These are phyloP conservation scores for Anthoptus insignis DNA, from an alignment of 2,888 invertebrate species.

Conservation along the genomic window DNA sequence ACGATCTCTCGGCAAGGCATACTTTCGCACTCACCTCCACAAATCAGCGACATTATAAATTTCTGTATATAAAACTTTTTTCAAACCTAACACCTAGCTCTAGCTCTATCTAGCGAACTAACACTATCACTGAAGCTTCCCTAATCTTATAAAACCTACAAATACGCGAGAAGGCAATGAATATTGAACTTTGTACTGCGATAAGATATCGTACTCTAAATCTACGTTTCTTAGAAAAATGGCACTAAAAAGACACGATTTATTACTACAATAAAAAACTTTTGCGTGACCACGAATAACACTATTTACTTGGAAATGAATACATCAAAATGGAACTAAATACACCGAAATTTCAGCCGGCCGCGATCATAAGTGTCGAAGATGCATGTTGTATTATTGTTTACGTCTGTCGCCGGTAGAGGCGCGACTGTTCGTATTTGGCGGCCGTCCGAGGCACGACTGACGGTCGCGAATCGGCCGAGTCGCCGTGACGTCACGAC, in stretches of 20 bases:
- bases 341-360: slow-evolving; percentile 63
- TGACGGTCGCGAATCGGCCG: slow-evolving; percentile 47
- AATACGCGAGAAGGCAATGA: slow-evolving; percentile 82
- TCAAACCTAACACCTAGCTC: slow-evolving; percentile 52
- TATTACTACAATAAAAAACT: slow-evolving; percentile 34
- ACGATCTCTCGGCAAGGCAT: slow-evolving; percentile 51
- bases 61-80: slow-evolving; percentile 51
- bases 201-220: slow-evolving; percentile 71
- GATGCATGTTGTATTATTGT: slow-evolving; percentile 71
- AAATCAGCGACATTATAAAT: slow-evolving; percentile 77
- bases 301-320: slow-evolving; percentile 67
- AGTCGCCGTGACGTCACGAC: slow-evolving; percentile 50
- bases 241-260: slow-evolving; percentile 86
- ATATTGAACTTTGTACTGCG: slow-evolving; percentile 83
- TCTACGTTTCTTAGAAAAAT: slow-evolving; percentile 68
- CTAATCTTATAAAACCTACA: slow-evolving; percentile 61
- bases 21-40: slow-evolving; percentile 76
- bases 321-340: slow-evolving; percentile 79
- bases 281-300: slow-evolving; percentile 49
- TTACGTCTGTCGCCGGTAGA: slow-evolving; percentile 61
- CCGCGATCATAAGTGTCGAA: slow-evolving; percentile 69
- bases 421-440: slow-evolving; percentile 42
- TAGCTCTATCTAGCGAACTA: slow-evolving; percentile 82
- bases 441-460: slow-evolving; percentile 56
- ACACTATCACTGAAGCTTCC: slow-evolving; percentile 68